Evolutionary conservation across 2,888 invertebrate genomes (phyloP), one percentile per base, ranked within the genome.

Genomic region (Cantharis flavilabris): DNA sequence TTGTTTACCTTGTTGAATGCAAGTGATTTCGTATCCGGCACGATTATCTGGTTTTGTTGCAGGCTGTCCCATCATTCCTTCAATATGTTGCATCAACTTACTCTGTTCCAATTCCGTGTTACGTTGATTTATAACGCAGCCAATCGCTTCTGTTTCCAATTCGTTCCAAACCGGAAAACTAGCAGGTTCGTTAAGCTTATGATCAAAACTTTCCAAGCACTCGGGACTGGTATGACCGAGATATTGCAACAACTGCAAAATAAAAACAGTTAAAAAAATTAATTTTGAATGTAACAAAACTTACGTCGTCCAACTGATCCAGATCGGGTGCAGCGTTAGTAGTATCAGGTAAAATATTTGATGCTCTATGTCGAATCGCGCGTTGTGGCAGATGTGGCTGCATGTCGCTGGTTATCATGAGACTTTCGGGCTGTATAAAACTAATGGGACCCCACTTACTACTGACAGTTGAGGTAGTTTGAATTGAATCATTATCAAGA

Each of bases 201-300:
- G 91, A 33, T 94, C 94, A 75, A 90, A 89, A 72, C 89, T 89
- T 76, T 93, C 90, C 69, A 94, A 89, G 86, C 97, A 96, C 87
- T 98, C 98, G 0, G 98, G 95, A 83, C 97, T 98, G 2, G 97
- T 96, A 87, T 95, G 93, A 0, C 97, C 97, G 84, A 98, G 94
- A 89, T 97, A 98, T 83, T 95, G 94, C 76, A 98, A 89, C 78
- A 97, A 90, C 97, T 97, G 84, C 3, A 85, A 83, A 77, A 76
- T 62, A 80, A 76, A 69, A 75, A 18, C 33, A 30, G 33, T 69
- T 72, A 62, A 62, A 71, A 20, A 33, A 64, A 30, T 14, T 18
- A 63, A 67, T 28, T 23, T 26, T n/a, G 16, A 73, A 67, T 70
- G 73, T 62, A 49, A 72, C 30, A 65, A 77, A 73, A 89, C 92